Percentiles rank a stretch among this genome's conserved stretches.
Conservation (phyloP, 2,797 vertebrate genomes). For the Eleutherodactylus coqui region DNA sequence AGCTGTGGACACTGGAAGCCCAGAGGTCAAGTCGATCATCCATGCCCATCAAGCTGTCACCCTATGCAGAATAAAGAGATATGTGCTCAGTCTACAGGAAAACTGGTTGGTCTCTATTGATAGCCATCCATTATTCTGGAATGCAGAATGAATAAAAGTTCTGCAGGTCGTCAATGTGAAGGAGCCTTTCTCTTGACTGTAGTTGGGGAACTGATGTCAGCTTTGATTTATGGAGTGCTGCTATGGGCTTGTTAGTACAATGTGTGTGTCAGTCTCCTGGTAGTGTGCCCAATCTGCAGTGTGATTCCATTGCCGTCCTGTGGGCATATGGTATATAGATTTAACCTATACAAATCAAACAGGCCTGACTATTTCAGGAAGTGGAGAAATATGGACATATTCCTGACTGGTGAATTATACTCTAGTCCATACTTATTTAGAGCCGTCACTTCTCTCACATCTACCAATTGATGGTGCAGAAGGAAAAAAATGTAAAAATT, state of each 20-base stretch:
- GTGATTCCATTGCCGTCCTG: slow-evolving; percentile 76
- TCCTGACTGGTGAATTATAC: not conserved
- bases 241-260: slow-evolving; percentile 83
- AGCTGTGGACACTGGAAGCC: not conserved
- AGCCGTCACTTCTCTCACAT: not conserved
- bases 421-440: not conserved
- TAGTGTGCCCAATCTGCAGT: slow-evolving; percentile 84
- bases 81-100: slow-evolving; percentile 63
- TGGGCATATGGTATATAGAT: slow-evolving; percentile 38
- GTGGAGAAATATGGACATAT: not conserved
- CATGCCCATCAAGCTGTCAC: slow-evolving; percentile 51
- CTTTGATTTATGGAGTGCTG: slow-evolving; percentile 96
- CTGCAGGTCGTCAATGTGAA: slow-evolving; percentile 75
- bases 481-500: not conserved
- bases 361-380: not conserved
- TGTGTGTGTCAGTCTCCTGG: slow-evolving; percentile 84
- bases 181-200: slow-evolving; percentile 85
- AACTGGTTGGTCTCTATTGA: slow-evolving; percentile 71
- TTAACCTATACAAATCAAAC: slow-evolving; percentile 27
- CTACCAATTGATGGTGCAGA: slow-evolving; percentile 5
- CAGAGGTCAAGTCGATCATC: not conserved
- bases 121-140: slow-evolving; percentile 75
- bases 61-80: slow-evolving; percentile 67
- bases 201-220: slow-evolving; percentile 87
- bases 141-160: slow-evolving; percentile 73